Evolutionary conservation across 2,113 vertebrate genomes (phyloP).

Genomic region (Charadrius vociferus): DNA sequence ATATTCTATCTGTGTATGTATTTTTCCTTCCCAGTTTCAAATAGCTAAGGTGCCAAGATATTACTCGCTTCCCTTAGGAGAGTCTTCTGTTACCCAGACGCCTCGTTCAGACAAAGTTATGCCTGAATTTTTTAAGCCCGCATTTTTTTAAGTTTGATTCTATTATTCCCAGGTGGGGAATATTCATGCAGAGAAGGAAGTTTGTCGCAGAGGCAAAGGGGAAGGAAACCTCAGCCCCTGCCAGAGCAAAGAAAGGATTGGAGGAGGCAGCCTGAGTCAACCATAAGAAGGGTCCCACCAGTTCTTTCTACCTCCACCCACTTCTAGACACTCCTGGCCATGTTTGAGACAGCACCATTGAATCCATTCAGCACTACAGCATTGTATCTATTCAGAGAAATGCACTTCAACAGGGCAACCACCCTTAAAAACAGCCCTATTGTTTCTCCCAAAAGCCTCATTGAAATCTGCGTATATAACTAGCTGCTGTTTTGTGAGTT

Average conservation of each 20-base stretch:
- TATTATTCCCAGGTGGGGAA: not conserved
- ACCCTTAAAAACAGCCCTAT: constrained; percentile 57
- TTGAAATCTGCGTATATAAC: constrained; percentile 51
- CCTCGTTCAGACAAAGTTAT: not conserved
- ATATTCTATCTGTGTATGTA: constrained; percentile 21
- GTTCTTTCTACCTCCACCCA: constrained; percentile 58
- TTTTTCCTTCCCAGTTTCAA: constrained; percentile 40
- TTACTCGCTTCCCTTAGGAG: not conserved
- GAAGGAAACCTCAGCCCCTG: not conserved
- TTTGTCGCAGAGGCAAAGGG: not conserved
- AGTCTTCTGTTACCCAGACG: not conserved
- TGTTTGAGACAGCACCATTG: constrained; percentile 62
- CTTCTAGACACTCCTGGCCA: constrained; percentile 63
- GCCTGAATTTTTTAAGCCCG: not conserved
- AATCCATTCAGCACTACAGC: constrained; percentile 61
- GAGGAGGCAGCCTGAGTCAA: constrained; percentile 45
- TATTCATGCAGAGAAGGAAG: not conserved
- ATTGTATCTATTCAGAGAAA: constrained; percentile 57
- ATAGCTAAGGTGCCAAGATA: not conserved
- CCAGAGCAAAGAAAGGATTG: constrained; percentile 31
- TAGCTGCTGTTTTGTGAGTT: constrained; percentile 52
- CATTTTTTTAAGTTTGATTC: not conserved
- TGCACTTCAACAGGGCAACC: constrained; percentile 55
- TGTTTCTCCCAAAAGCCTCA: constrained; percentile 59
- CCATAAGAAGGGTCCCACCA: constrained; percentile 30